Percentiles rank a stretch among this genome's conserved stretches.
Evolutionary conservation across 2,113 vertebrate genomes (phyloP).

Genomic region (Mus musculus): GRCm39 chr6:98747501-98748000

Average conservation of each 20-base stretch:
- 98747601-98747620: conserved; percentile 76
- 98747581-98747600: conserved; percentile 68
- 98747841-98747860: conserved; percentile 29
- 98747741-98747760: conserved; percentile 34
- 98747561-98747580: conserved; percentile 16
- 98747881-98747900: neutral
- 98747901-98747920: neutral
- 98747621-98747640: neutral
- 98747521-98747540: conserved; percentile 82
- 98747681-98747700: conserved; percentile 43
- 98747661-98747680: conserved; percentile 20
- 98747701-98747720: conserved; percentile 2
- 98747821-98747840: neutral
- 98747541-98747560: conserved; percentile 80
- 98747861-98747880: neutral
- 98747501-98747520: conserved; percentile 88
- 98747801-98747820: neutral
- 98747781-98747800: neutral
- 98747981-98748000: neutral
- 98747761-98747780: neutral
- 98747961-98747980: neutral
- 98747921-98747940: neutral
- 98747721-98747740: conserved; percentile 1
- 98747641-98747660: conserved; percentile 20
- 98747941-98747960: neutral